Conservation (phyloP, 2,797 vertebrate genomes). For the Percopsis omiscomaycus region DNA sequence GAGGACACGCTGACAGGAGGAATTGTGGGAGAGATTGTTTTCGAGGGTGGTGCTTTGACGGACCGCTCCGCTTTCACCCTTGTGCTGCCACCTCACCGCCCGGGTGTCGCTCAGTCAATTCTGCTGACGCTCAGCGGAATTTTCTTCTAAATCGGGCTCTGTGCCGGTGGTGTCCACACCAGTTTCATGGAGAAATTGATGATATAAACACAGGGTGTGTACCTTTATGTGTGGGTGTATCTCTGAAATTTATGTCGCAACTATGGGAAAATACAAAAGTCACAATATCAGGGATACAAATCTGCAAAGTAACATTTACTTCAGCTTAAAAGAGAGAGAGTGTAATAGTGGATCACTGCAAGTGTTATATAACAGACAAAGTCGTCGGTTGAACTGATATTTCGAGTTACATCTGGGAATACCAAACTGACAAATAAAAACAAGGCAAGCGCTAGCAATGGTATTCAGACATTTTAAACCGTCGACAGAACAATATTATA, state of each 20-base stretch:
- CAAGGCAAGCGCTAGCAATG: constrained; percentile 29
- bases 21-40: constrained; percentile 70
- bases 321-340: neutral
- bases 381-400: constrained; percentile 8
- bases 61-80: constrained; percentile 53
- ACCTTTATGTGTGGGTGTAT: constrained; percentile 7
- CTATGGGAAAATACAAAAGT: neutral
- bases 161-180: constrained; percentile 35
- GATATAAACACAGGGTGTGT: constrained; percentile 22
- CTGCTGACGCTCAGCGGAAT: constrained; percentile 70
- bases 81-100: constrained; percentile 47
- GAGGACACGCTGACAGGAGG: constrained; percentile 74
- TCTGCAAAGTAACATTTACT: neutral
- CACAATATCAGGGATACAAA: constrained; percentile 5
- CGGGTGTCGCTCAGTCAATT: constrained; percentile 64
- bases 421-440: constrained; percentile 26
- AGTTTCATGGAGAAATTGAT: constrained; percentile 11
- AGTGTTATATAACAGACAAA: neutral
- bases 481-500: constrained; percentile 37
- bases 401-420: constrained; percentile 35
- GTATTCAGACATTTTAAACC: constrained; percentile 21
- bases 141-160: constrained; percentile 45
- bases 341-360: neutral
- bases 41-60: constrained; percentile 67
- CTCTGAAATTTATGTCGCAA: neutral